phyloP scores from a whole-genome alignment of 2,113 vertebrate genomes.

The Engraulis encrasicolus region DNA sequence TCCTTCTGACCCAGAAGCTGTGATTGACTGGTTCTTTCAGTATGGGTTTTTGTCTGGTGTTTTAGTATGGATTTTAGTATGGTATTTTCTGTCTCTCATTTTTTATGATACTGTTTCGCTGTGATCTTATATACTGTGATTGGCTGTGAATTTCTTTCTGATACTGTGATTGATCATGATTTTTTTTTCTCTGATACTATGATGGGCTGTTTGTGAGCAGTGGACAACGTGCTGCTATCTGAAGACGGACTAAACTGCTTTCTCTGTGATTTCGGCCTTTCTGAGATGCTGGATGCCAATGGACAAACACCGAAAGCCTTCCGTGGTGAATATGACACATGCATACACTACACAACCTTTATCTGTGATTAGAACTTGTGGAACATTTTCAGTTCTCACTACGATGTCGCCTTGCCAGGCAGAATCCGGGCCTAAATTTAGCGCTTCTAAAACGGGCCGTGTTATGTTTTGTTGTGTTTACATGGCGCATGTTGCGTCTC shows the following conservation, averaged over 20 bases:
- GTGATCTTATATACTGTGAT: no score
- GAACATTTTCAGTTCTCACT: no score
- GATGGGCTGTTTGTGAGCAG: constrained; percentile 67
- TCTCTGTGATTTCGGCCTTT: constrained; percentile 95
- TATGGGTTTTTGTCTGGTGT: no score
- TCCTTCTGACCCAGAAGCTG: no score
- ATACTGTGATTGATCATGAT: background rate
- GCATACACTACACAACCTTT: background rate
- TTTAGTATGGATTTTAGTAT: no score
- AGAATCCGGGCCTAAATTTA: background rate
- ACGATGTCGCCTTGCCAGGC: no score
- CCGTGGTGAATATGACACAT: constrained; percentile 59
- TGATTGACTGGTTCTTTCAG: no score
- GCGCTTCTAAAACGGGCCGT: background rate
- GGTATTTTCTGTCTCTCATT: no score
- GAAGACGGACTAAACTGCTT: constrained; percentile 82
- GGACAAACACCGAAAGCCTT: constrained; percentile 70
- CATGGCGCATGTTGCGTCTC: background rate
- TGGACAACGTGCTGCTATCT: constrained; percentile 93
- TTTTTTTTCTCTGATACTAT: background rate
- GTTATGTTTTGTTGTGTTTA: constrained; percentile 16
- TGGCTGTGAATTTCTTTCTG: background rate
- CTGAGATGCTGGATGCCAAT: constrained; percentile 78
- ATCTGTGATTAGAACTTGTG: no score
- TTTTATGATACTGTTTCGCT: no score